Conservation (phyloP, 2,888 invertebrate species). For the Ceraclea dissimilis region DNA sequence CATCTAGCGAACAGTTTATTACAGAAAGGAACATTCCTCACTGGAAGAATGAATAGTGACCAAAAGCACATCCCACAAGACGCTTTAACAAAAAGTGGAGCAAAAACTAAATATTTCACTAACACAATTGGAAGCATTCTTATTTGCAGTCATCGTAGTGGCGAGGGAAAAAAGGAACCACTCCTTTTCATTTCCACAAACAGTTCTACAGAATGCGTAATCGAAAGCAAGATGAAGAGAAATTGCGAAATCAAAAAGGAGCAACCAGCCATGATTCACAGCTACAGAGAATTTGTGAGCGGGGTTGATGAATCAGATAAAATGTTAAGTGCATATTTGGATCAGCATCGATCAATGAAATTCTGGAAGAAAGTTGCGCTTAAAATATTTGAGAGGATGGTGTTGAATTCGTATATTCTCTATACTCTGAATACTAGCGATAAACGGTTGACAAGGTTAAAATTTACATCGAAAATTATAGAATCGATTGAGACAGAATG, state of each 20-base stretch:
- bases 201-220: not conserved
- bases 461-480: conserved; percentile 20
- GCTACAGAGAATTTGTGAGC: conserved; percentile 28
- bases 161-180: conserved; percentile 3
- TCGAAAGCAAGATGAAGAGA: not conserved
- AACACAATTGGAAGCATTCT: conserved; percentile 7
- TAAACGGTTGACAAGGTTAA: conserved; percentile 25
- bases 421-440: conserved; percentile 23
- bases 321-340: conserved; percentile 28
- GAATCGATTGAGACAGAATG: conserved; percentile 1
- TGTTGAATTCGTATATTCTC: conserved; percentile 28
- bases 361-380: conserved; percentile 29
- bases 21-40: not conserved
- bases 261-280: conserved; percentile 3
- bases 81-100: not conserved
- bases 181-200: conserved; percentile 6
- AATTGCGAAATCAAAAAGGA: not conserved
- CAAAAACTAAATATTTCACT: conserved; percentile 4
- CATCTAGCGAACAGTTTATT: not conserved
- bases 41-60: not conserved
- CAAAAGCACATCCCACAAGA: too few relatives aligned
- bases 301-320: conserved; percentile 28
- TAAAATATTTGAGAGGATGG: conserved; percentile 28
- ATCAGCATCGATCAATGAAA: conserved; percentile 26
- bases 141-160: conserved; percentile 6